These are phyloP conservation scores for Camponotus pennsylvanicus DNA, from an alignment of 1,140 invertebrate genomes.

Conservation along the genomic window DNA sequence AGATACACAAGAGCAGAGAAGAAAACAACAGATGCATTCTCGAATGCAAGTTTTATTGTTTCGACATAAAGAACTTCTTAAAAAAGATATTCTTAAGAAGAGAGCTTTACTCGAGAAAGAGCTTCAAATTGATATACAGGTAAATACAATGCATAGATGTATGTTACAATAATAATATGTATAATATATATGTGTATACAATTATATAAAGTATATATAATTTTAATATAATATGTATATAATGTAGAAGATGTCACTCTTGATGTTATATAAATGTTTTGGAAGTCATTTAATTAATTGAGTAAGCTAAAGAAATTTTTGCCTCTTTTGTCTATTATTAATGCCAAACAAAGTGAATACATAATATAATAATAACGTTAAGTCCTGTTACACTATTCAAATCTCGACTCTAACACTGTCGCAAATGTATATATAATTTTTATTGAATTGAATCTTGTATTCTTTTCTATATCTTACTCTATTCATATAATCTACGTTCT, in stretches of 20 bases:
- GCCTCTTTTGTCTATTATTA: no score
- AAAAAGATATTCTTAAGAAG: constrained; percentile 97
- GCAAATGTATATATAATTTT: neutral
- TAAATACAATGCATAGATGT: constrained; percentile 72
- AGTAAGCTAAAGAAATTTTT: no score
- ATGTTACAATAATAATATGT: neutral
- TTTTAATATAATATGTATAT: no score
- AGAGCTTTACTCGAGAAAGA: constrained; percentile 96
- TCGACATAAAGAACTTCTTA: constrained; percentile 96
- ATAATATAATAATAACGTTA: no score
- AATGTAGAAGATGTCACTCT: no score
- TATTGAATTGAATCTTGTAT: neutral
- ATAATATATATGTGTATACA: neutral
- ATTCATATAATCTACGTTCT: neutral
- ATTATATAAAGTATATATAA: no score
- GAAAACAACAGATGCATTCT: constrained; percentile 87
- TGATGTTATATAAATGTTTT: no score
- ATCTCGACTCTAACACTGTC: no score
- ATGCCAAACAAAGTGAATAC: no score
- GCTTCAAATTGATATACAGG: constrained; percentile 95
- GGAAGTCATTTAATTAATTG: no score
- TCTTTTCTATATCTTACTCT: neutral
- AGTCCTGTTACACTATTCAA: no score
- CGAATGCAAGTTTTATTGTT: constrained; percentile 90
- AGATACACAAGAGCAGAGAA: constrained; percentile 85